Evolutionary conservation across 2,797 vertebrate genomes (phyloP).

Genomic region (Eulemur mongoz): DNA sequence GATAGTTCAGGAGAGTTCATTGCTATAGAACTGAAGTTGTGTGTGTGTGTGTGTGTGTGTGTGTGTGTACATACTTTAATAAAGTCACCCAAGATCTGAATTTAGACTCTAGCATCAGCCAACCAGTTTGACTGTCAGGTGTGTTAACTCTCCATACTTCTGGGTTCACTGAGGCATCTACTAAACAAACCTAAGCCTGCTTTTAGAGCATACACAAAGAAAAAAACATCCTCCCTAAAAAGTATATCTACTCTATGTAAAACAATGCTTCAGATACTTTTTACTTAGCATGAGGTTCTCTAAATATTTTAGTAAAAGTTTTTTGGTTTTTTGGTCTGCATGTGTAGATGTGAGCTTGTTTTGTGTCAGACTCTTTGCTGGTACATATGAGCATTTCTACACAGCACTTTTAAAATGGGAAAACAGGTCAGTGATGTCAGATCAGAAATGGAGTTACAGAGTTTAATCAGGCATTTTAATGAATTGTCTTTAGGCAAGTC

Average conservation of each 20-base stretch:
- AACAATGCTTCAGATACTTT: not conserved
- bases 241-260: not conserved
- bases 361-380: not conserved
- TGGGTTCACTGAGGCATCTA: not conserved
- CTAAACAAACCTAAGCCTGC: not conserved
- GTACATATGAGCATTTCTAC: not conserved
- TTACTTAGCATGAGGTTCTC: not conserved
- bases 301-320: not conserved
- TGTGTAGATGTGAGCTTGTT: not conserved
- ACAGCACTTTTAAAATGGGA: constrained; percentile 18
- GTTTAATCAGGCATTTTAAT: constrained; percentile 57
- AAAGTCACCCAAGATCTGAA: not conserved
- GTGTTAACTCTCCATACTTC: not conserved
- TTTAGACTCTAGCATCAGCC: not conserved
- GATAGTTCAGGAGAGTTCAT: not conserved
- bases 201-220: not conserved
- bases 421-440: constrained; percentile 25
- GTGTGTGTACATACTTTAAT: not conserved
- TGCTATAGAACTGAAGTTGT: not conserved
- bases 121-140: not conserved
- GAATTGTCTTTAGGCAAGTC: constrained; percentile 73
- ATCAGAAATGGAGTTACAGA: constrained; percentile 1
- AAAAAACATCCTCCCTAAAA: not conserved
- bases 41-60: not conserved
- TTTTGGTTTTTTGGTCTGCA: not conserved